Evolutionary conservation across 1,140 invertebrate species (phyloP), one percentile per base, ranked within the genome.

Genomic region (Helicoverpa armigera): DNA sequence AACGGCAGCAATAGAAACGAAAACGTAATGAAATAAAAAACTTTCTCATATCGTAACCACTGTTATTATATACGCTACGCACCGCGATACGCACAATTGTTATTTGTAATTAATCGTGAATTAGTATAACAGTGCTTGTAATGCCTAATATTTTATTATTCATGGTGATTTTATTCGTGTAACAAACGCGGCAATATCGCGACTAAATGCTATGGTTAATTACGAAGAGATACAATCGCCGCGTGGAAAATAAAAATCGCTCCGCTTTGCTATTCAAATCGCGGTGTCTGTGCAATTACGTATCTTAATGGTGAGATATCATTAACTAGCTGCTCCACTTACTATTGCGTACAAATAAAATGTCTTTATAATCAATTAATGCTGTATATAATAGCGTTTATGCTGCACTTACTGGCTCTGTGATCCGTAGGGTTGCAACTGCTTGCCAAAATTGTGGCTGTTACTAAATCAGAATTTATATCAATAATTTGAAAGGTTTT

Each of bases 231-330:
- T 92, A 87, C n/a, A 83, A 92, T 94, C 90, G 86, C 69, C 75
- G 85, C 87, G 89, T 89, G 89, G 90, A 85, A 88, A 91, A 90
- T 92, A 92, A 94, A 92, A 94, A 92, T 90, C 86, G 88, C 88
- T 86, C 85, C 90, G 90, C 83, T 92, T 94, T 90, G 88, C 89
- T 91, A 91, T 94, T 92, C 91, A 91, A 92, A 94, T 92, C 86
- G 89, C 81, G 79, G 81, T 83, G 85, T 81, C 79, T 87, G 88
- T 86, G 87, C 90, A 90, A 92, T 91, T 92, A 90, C 89, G 82
- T 89, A 88, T 88, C 87, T 70, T 82, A 76, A 88, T 90, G 83
- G 82, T 85, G 86, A 86, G 83, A 88, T 72, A 79, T 65, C 60
- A 77, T 69, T 78, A 78, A 67, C 51, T 54, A 60, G 43, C 54